phyloP scores from a whole-genome alignment of 2,113 vertebrate species.

The Zeus faber region DNA sequence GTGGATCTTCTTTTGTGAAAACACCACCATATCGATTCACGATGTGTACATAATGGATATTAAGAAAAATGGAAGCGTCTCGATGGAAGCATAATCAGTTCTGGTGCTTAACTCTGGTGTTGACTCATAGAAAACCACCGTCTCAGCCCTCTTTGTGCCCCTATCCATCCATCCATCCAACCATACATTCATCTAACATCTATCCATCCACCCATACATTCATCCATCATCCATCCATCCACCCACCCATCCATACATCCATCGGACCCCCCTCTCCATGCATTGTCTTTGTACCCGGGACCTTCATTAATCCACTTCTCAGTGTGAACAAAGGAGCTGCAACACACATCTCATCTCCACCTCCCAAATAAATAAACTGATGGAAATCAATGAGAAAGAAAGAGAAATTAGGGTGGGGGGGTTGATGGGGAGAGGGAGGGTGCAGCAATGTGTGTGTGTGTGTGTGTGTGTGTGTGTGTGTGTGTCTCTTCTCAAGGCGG shows the following conservation, averaged over 20 bases:
- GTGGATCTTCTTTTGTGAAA: constrained; percentile 18
- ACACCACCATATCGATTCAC: too few species aligned
- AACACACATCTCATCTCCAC: constrained; percentile 17
- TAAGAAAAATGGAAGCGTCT: too few species aligned
- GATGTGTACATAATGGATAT: too few species aligned
- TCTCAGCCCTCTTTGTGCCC: too few species aligned
- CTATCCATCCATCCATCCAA: too few species aligned
- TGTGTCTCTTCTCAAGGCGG: constrained; percentile 75
- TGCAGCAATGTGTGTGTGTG: constrained; percentile 70
- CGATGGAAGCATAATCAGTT: too few species aligned
- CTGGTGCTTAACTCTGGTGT: constrained; percentile 28
- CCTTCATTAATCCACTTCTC: constrained; percentile 50
- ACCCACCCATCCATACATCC: constrained; percentile 2
- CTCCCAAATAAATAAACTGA: constrained; percentile 16
- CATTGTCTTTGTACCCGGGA: constrained; percentile 46
- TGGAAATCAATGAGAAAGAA: constrained; percentile 50
- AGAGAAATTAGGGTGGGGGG: constrained; percentile 59
- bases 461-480: constrained; percentile 71
- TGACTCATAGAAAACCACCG: constrained; percentile 32
- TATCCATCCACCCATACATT: neutral
- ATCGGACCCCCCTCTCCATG: constrained; percentile 9
- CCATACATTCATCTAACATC: too few species aligned
- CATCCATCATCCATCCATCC: neutral
- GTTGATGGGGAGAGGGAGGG: constrained; percentile 69
- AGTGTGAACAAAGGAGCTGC: constrained; percentile 58